phyloP scores from a whole-genome alignment of 35 echinoderm and acorn worm species.

The Diadema setosum region DNA sequence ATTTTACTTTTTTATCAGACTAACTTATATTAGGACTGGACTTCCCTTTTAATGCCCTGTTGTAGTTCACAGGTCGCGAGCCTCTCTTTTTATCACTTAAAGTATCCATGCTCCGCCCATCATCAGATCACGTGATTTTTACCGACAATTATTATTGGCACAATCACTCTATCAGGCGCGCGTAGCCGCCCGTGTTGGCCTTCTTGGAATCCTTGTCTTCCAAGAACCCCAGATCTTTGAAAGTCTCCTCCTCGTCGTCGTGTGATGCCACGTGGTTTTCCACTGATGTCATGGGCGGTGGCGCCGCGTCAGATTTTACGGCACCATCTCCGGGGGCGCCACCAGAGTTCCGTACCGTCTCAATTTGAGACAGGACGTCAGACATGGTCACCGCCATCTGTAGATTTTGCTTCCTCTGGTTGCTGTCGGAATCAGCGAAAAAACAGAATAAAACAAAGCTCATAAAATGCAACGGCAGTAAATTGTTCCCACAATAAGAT shows the following conservation, averaged over 20 bases:
- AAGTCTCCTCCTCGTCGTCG: not conserved
- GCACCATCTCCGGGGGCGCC: not conserved
- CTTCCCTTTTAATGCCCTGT: no score
- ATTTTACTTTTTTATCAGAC: no score
- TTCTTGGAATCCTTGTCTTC: not conserved
- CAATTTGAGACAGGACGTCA: not conserved
- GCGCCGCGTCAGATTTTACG: not conserved
- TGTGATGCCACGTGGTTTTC: not conserved
- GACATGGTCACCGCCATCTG: not conserved
- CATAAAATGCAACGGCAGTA: no score
- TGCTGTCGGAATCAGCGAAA: no score
- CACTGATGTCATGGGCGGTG: not conserved
- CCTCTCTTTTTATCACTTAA: not conserved
- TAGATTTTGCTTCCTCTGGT: not conserved
- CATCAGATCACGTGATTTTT: not conserved
- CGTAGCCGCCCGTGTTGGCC: not conserved
- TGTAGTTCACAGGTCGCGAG: no score
- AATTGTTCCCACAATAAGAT: no score
- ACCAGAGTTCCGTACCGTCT: not conserved
- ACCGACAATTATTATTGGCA: not conserved
- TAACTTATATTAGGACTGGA: no score
- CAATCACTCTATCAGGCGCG: not conserved
- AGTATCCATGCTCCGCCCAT: not conserved
- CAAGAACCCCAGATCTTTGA: not conserved
- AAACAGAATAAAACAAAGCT: no score